Base-by-base conservation (phyloP, 2,797 vertebrate species). In the Pelochelys cantorii region DNA sequence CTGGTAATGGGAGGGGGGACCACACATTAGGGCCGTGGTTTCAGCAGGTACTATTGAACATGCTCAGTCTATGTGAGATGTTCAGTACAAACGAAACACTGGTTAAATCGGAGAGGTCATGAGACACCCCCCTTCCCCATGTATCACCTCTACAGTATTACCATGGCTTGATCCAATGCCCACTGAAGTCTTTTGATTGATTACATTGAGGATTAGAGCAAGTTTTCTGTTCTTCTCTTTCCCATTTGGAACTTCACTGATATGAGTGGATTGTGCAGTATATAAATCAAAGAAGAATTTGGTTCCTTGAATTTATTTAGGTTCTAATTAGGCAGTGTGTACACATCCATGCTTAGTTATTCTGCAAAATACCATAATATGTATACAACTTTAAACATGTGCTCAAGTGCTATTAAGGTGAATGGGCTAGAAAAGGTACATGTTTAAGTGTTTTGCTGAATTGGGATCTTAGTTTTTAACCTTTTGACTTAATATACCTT, bases 401-500 rank as follows among this genome's bases (percentile, higher is more conserved):
- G 11, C n/a, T 88, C 52, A 75, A 74, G 42, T 22, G 81, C 52
- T 60, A 56, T 27, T 59, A 34, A 68, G 48, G 29, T 52, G 0
- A 55, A 3, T 12, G 27, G 8, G 37, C 13, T 48, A 27, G 27
- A 75, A 75, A 71, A 71, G 37, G 34, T 34, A 34, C 17, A 37
- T 37, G 20, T 71, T 71, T 85, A 82, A 91, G 80, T 79, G 57
- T 54, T 89, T 22, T 82, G n/a, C 14, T 75, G 20, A 22, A 37
- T 5, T 37, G 10, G 34, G 18, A 71, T 10, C n/a, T 37, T 20
- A 71, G 42, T 42, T 74, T 68, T 80, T 56, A 53, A 80, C 34
- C 87, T 88, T 27, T 53, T 89, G 37, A 52, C 18, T 82, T 84
- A 89, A 86, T 12, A 54, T 56, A 87, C 2, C 75, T 54, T 37